Conservation (phyloP, 2,888 invertebrate species). For the Macrophya annulata region DNA sequence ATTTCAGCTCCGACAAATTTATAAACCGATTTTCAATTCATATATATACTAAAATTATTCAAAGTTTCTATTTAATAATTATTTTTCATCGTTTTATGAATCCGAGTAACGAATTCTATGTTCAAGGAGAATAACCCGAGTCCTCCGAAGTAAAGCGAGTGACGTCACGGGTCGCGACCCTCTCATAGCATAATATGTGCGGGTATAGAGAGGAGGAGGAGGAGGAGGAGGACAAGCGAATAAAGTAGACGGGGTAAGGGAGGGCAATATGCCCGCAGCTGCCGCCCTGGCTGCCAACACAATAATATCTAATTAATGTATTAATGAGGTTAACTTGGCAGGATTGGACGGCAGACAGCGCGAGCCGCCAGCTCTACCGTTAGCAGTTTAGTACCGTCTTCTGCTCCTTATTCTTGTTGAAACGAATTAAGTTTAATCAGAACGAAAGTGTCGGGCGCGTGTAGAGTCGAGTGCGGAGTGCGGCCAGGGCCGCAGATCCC, state of each 20-base stretch:
- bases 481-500: slow-evolving; percentile 67
- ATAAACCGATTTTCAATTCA: neutral
- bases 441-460: slow-evolving; percentile 73
- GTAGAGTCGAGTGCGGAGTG: slow-evolving; percentile 64
- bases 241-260: slow-evolving; percentile 45
- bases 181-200: slow-evolving; percentile 61
- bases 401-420: slow-evolving; percentile 67
- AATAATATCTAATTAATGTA: slow-evolving; percentile 79
- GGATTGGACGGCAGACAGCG: slow-evolving; percentile 77
- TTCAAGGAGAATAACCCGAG: neutral
- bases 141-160: slow-evolving; percentile 54
- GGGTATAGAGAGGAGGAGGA: slow-evolving; percentile 50
- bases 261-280: slow-evolving; percentile 71
- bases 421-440: slow-evolving; percentile 75
- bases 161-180: slow-evolving; percentile 72
- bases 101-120: neutral
- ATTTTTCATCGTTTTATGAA: slow-evolving; percentile 2
- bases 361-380: slow-evolving; percentile 66
- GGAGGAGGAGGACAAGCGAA: slow-evolving; percentile 54
- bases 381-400: slow-evolving; percentile 64
- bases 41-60: neutral
- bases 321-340: slow-evolving; percentile 79
- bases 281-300: slow-evolving; percentile 78
- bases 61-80: neutral
- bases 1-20: neutral